Conservation (phyloP, 2,888 invertebrate genomes). For the Tachina lurida region DNA sequence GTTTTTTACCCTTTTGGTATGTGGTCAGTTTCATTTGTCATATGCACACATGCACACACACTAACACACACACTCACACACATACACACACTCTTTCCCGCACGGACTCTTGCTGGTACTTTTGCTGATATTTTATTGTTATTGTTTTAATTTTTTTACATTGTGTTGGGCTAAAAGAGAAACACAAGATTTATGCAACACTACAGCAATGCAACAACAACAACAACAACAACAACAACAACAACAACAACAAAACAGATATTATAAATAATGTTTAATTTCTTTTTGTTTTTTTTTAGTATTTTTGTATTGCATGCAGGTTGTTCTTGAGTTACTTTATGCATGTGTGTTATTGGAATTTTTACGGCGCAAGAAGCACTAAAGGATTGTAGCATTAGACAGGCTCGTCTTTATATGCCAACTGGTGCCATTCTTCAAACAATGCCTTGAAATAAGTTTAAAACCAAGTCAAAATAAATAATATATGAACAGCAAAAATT, state of each 20-base stretch:
- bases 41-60: conserved; percentile 5
- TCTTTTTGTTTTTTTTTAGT: conserved; percentile 10
- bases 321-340: conserved; percentile 30
- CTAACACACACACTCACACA: too few relatives aligned
- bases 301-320: conserved; percentile 40
- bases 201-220: not conserved
- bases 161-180: conserved; percentile 1
- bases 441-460: not conserved
- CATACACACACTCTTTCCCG: too few relatives aligned
- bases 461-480: not conserved
- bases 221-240: not conserved
- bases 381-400: conserved; percentile 5
- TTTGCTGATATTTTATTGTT: conserved; percentile 35
- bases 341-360: conserved; percentile 27
- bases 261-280: conserved; percentile 48
- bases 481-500: not conserved
- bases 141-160: conserved; percentile 14
- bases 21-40: conserved; percentile 49
- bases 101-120: not conserved
- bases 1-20: not conserved
- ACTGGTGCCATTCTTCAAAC: not conserved
- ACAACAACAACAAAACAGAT: not conserved
- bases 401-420: not conserved
- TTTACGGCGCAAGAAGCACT: not conserved
- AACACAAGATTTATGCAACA: conserved; percentile 38